Conservation (phyloP, 2,113 vertebrate genomes). For the Cryptomyrus ogoouensis region DNA sequence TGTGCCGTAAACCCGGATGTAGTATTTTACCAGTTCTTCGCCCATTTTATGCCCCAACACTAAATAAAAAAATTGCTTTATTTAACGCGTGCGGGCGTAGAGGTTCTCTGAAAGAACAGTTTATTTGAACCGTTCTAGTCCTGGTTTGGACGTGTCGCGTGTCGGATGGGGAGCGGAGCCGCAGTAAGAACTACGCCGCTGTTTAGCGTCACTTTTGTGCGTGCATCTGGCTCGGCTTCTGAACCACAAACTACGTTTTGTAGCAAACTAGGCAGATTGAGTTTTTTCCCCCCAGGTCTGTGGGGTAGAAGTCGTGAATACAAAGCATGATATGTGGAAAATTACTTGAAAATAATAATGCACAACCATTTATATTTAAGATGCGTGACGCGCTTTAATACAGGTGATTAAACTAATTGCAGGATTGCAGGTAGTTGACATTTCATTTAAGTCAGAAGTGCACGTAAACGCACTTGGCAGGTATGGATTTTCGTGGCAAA, state of each 20-base stretch:
- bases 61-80: slow-evolving; percentile 20
- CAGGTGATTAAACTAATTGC: background rate
- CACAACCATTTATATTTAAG: background rate
- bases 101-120: background rate
- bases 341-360: background rate
- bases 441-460: background rate
- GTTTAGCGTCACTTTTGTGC: background rate
- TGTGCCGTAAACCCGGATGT: slow-evolving; percentile 81
- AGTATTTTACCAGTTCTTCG: slow-evolving; percentile 39
- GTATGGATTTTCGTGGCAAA: slow-evolving; percentile 75
- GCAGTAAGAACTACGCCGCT: background rate
- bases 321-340: background rate
- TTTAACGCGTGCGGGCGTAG: background rate
- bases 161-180: background rate
- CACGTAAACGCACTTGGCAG: background rate
- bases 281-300: background rate
- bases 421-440: background rate
- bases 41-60: slow-evolving; percentile 20
- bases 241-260: background rate
- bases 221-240: background rate
- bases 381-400: background rate
- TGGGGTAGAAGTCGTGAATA: background rate
- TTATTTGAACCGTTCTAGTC: slow-evolving; percentile 37
- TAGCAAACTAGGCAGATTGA: background rate
- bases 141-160: slow-evolving; percentile 21